Evolutionary conservation across 1,140 invertebrate genomes (phyloP), one percentile per base, ranked within the genome.

Genomic region (Orchestia grillus): DNA sequence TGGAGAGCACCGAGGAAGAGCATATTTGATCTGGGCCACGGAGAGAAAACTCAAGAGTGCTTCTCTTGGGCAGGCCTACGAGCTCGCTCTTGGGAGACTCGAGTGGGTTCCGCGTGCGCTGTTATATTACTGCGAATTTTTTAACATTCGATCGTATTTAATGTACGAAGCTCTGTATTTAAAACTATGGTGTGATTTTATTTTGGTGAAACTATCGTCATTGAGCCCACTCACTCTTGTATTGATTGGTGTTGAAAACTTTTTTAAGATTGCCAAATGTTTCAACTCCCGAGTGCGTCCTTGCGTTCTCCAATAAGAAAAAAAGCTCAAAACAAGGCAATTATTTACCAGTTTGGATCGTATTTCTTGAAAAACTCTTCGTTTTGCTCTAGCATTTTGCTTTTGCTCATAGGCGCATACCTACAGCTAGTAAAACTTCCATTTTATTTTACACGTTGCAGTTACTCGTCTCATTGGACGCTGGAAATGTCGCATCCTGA

Each of bases 1-100:
- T 94, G 92, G 43, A 94, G 92, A 94, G 92, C 43, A 94, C 92
- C 44, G 44, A 94, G 92, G 92, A 94, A 94, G 44, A 94, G 92
- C 92, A 94, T 94, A 94, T 94, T 94, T 94, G 92, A 94, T 94
- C 92, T 42, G 23, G 44, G 92, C 92, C 19, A 44, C 4, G 19
- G 92, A 45, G 92, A 15, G 41, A 94, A 94, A 94, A 94, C 92
- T 94, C 92, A 45, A 94, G 92, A 47, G 92, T 94, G 92, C 92
- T 94, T 44, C 43, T n/a, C 92, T 47, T 94, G 41, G 44, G 0
- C 88, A 11, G 88, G 41, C 44, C 43, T 15, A 94, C 92, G 45
- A 0, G 88, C 92, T 45, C 44, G 92, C 44, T 44, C 44, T 44
- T 44, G 44, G 0, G 92, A 94, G 92, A 23, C 41, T n/a, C 92